Evolutionary conservation across 2,888 invertebrate genomes (phyloP).

Genomic region (Neelides folsomi): DNA sequence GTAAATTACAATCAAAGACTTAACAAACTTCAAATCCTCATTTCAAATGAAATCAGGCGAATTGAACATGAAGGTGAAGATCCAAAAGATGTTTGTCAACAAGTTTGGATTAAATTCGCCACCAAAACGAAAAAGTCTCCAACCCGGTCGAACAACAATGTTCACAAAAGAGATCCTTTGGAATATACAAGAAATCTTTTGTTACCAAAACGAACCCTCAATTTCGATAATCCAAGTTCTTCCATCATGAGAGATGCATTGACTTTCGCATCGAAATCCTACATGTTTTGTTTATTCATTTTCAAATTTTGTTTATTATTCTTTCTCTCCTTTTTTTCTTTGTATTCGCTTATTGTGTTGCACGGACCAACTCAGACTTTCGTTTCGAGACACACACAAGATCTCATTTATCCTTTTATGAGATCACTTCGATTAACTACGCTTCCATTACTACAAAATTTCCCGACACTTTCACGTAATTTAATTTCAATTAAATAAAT

Average conservation of each 20-base stretch:
- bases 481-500: slow-evolving; percentile 7
- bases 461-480: slow-evolving; percentile 59
- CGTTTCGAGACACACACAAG: slow-evolving; percentile 58
- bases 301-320: not conserved
- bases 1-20: too few relatives aligned
- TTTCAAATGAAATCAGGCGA: too few relatives aligned
- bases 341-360: slow-evolving; percentile 43
- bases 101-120: slow-evolving; percentile 13
- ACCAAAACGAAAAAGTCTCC: slow-evolving; percentile 10
- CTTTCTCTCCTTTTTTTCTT: slow-evolving; percentile 35
- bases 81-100: not conserved
- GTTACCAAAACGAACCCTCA: too few relatives aligned
- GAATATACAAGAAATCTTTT: too few relatives aligned
- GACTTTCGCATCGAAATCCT: not conserved
- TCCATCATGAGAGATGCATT: not conserved
- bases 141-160: slow-evolving; percentile 12
- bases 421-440: slow-evolving; percentile 56
- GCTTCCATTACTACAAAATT: slow-evolving; percentile 59
- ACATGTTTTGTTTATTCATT: not conserved
- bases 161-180: not conserved
- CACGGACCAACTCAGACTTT: slow-evolving; percentile 53
- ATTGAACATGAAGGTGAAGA: too few relatives aligned
- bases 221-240: too few relatives aligned
- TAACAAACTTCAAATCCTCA: too few relatives aligned
- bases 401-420: slow-evolving; percentile 67